Conservation (phyloP, 2,113 vertebrate species). For the Cyanoramphus novaezelandiae region DNA sequence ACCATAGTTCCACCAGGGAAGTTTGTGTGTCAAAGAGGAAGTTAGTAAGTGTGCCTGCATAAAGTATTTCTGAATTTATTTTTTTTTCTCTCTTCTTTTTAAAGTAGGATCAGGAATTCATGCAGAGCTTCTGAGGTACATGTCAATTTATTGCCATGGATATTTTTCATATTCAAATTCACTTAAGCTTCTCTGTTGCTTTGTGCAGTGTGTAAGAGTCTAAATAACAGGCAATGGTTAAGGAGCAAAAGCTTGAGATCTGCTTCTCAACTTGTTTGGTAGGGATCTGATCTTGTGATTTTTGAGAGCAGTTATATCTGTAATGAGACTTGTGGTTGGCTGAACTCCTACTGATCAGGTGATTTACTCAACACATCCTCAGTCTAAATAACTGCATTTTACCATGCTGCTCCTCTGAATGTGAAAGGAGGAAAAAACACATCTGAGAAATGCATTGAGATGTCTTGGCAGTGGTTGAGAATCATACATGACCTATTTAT, state of each 20-base stretch:
- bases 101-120: background rate
- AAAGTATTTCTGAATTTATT: background rate
- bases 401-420: background rate
- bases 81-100: background rate
- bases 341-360: background rate
- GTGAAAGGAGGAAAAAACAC: background rate
- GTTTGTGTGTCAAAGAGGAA: background rate
- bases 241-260: background rate
- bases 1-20: background rate
- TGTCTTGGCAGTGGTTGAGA: background rate
- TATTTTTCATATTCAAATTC: background rate
- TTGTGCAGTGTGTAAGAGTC: background rate
- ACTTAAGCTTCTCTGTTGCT: background rate
- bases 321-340: background rate
- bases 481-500: fast-evolving
- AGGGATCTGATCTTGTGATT: background rate
- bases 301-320: background rate
- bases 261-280: background rate
- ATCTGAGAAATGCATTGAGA: background rate
- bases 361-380: background rate
- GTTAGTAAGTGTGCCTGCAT: background rate
- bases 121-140: background rate
- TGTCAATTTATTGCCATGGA: background rate
- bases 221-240: background rate
- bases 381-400: background rate